Evolutionary conservation across 2,888 invertebrate species (phyloP).

Genomic region (Limnephilus marmoratus): DNA sequence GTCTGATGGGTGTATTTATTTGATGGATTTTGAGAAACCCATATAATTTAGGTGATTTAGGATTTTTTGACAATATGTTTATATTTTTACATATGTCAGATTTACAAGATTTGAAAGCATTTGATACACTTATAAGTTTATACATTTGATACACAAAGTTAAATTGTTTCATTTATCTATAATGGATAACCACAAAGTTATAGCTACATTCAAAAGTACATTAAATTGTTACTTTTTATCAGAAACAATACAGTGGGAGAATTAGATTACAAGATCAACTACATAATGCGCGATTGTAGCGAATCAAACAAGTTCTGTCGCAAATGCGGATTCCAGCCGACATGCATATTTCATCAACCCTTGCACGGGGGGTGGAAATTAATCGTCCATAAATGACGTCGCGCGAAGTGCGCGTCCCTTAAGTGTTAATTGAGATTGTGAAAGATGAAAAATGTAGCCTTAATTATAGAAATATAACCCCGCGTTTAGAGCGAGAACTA

Average conservation of each 20-base stretch:
- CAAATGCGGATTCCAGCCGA: not conserved
- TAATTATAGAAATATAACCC: conserved; percentile 46
- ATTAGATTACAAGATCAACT: not conserved
- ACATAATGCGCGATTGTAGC: not conserved
- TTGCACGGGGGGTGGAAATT: conserved; percentile 45
- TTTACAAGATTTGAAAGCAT: too few relatives aligned
- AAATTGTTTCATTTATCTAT: too few relatives aligned
- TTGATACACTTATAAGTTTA: too few relatives aligned
- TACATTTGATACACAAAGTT: too few relatives aligned
- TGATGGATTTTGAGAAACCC: too few relatives aligned
- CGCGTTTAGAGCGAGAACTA: not conserved
- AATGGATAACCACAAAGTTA: too few relatives aligned
- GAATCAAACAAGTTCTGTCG: not conserved
- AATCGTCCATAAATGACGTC: conserved; percentile 55
- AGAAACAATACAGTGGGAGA: not conserved
- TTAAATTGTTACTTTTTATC: not conserved
- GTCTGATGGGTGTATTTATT: too few relatives aligned
- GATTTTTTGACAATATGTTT: too few relatives aligned
- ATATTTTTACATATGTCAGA: too few relatives aligned
- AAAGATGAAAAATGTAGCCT: conserved; percentile 50
- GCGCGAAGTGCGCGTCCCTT: conserved; percentile 46
- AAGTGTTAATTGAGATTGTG: conserved; percentile 53
- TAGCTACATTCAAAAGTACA: too few relatives aligned
- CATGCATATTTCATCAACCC: conserved; percentile 21
- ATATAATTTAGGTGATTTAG: too few relatives aligned